These are phyloP conservation scores for Equus quagga DNA, from an alignment of 2,113 vertebrate species.

Conservation along the genomic window DNA sequence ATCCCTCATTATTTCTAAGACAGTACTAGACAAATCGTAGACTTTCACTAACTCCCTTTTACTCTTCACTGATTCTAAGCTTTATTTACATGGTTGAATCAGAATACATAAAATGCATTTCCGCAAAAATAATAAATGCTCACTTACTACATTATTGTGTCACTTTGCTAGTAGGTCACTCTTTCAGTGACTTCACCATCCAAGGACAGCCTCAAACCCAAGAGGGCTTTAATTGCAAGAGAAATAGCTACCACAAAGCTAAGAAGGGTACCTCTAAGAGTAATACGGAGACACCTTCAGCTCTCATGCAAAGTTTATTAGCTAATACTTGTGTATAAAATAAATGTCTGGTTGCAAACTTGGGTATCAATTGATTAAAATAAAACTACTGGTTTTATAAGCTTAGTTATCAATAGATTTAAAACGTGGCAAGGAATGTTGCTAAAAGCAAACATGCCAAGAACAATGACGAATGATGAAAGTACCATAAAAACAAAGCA, in stretches of 20 bases:
- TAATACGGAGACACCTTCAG: neutral
- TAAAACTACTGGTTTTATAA: conserved; percentile 9
- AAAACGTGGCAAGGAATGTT: neutral
- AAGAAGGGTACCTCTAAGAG: neutral
- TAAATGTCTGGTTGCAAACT: neutral
- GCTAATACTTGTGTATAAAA: neutral
- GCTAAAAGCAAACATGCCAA: neutral
- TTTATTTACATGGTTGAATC: neutral
- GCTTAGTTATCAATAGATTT: neutral
- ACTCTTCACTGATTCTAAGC: neutral
- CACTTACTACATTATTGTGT: neutral
- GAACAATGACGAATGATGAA: neutral
- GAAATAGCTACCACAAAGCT: neutral
- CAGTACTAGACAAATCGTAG: neutral
- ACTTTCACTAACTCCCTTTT: conserved; percentile 27
- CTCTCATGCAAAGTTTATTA: neutral
- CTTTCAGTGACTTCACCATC: neutral
- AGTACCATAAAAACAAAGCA: neutral
- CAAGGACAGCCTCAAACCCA: neutral
- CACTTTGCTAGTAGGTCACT: neutral
- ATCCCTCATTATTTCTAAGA: neutral
- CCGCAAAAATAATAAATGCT: neutral
- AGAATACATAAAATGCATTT: neutral
- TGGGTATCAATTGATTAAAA: conserved; percentile 1
- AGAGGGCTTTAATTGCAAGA: neutral